Evolutionary conservation across 30 jellyfish, hydroid and myxozoan species (phyloP).

Genomic region (Aurelia sp.): DNA sequence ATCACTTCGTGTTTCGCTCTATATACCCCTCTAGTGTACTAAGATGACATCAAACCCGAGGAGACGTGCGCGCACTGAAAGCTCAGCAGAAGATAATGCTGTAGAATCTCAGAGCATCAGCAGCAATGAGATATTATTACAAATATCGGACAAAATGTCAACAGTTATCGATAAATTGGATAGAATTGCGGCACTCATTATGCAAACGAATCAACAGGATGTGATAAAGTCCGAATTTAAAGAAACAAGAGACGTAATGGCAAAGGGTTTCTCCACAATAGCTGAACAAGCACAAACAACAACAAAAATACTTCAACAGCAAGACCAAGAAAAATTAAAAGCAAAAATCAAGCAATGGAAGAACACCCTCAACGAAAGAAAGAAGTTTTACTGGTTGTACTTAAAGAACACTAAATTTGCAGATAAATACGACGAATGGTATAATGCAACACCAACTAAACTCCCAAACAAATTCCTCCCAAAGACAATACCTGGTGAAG

Average conservation of each 20-base stretch:
- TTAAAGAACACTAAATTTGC: too few relatives aligned
- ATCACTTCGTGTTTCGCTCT: constrained; percentile 12
- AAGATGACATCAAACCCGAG: constrained; percentile 3
- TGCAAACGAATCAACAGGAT: not conserved
- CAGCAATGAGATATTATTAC: not conserved
- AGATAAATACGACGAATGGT: too few relatives aligned
- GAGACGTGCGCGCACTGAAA: too few relatives aligned
- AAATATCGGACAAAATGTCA: constrained; percentile 2
- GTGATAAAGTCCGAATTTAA: constrained; percentile 7
- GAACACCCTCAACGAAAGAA: too few relatives aligned
- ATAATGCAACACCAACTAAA: too few relatives aligned
- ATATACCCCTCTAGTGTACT: constrained; percentile 4
- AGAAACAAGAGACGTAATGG: constrained; percentile 4
- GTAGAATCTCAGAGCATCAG: constrained; percentile 7
- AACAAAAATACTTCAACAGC: constrained; percentile 2
- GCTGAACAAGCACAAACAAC: constrained; percentile 11
- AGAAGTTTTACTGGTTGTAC: too few relatives aligned
- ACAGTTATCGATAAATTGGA: not conserved
- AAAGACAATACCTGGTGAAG: too few relatives aligned
- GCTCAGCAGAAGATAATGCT: not conserved
- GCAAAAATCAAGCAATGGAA: not conserved
- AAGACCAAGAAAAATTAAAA: constrained; percentile 4
- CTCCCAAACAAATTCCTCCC: too few relatives aligned
- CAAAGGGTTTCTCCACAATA: not conserved
- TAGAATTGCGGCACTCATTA: too few relatives aligned